Evolutionary conservation across 2,888 invertebrate genomes (phyloP).

Genomic region (Epsilonema sp.): DNA sequence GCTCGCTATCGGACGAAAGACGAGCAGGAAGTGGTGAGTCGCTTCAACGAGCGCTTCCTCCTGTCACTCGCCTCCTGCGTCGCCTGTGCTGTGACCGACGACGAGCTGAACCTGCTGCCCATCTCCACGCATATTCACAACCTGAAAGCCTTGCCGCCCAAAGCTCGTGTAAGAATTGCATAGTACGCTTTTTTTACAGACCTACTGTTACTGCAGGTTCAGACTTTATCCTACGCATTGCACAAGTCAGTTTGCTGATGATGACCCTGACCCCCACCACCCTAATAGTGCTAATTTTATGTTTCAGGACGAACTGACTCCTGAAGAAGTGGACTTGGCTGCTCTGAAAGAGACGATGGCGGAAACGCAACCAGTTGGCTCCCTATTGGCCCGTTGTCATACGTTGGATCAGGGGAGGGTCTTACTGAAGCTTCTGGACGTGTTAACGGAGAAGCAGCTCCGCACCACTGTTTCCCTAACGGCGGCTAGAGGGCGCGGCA

Average conservation of each 20-base stretch:
- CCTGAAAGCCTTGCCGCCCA: conserved; percentile 46
- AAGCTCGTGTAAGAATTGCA: conserved; percentile 9
- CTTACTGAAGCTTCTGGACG: conserved; percentile 74
- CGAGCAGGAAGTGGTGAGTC: conserved; percentile 65
- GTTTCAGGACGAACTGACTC: background rate
- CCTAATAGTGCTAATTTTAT: no score
- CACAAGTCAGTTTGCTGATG: no score
- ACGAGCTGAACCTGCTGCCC: conserved; percentile 71
- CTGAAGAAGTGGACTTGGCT: conserved; percentile 43
- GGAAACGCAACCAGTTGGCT: conserved; percentile 77
- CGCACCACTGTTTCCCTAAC: background rate
- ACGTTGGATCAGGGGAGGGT: conserved; percentile 48
- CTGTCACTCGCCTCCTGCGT: conserved; percentile 67
- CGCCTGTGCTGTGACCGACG: conserved; percentile 78
- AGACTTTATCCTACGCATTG: no score
- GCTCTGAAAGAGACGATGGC: conserved; percentile 58
- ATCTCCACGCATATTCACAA: conserved; percentile 68
- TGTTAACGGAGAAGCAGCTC: conserved; percentile 65
- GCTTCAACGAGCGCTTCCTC: conserved; percentile 90
- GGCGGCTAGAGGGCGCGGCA: conserved; percentile 55
- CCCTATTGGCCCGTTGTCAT: conserved; percentile 60
- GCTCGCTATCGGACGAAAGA: conserved; percentile 81
- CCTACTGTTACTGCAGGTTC: no score
- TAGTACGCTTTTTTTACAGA: background rate
- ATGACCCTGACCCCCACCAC: no score